A percentile compares a stretch with the other conserved stretches of the same genome.
phyloP scores from a whole-genome alignment of 2,113 vertebrate species.

The Coregonus clupeaformis region DNA sequence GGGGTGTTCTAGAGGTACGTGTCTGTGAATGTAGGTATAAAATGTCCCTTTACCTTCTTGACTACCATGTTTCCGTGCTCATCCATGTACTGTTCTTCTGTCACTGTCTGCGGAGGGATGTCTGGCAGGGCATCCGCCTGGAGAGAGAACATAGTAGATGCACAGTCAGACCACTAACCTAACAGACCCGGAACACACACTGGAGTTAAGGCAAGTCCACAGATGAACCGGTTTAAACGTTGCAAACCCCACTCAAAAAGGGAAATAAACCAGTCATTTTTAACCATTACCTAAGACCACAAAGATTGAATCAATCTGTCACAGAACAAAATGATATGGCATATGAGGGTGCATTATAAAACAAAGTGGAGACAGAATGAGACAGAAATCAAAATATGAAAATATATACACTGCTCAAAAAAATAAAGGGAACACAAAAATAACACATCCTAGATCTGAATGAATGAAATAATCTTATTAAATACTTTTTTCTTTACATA shows the following conservation, averaged over 20 bases:
- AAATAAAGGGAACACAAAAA: no score
- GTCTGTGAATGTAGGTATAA: neutral
- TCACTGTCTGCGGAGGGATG: conserved; percentile 84
- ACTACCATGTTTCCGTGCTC: conserved; percentile 89
- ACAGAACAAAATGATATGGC: no score
- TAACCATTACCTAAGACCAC: neutral
- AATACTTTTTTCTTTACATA: no score
- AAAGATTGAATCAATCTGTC: no score
- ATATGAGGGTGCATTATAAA: no score
- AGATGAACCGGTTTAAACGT: neutral
- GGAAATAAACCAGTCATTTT: neutral
- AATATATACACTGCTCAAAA: no score
- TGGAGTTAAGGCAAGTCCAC: neutral
- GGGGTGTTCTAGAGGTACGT: no score
- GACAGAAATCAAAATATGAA: no score
- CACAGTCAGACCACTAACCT: neutral
- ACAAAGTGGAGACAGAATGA: no score
- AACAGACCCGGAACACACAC: neutral
- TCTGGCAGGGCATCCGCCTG: conserved; percentile 89
- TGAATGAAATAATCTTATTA: no score
- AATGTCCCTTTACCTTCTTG: conserved; percentile 82
- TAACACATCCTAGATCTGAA: no score
- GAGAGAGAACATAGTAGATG: conserved; percentile 22
- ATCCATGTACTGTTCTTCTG: conserved; percentile 90
- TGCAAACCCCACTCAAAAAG: neutral